phyloP scores from a whole-genome alignment of 2,888 invertebrate genomes.

The Pammene fasciana region DNA sequence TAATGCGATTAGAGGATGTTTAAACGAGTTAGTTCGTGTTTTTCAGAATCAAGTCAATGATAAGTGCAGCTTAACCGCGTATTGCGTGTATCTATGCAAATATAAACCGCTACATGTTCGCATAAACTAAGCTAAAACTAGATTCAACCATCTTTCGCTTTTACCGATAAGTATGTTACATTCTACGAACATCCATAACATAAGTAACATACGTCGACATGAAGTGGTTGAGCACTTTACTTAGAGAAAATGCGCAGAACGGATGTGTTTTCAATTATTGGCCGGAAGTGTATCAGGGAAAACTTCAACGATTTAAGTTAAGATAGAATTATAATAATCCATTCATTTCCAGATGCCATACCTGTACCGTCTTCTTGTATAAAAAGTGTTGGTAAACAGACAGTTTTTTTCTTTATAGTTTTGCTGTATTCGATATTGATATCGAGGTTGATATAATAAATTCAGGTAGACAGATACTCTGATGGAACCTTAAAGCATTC shows the following conservation, averaged over 20 bases:
- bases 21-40: conserved; percentile 19
- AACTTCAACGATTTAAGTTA: conserved; percentile 46
- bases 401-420: too few relatives aligned
- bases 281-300: conserved; percentile 53
- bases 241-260: conserved; percentile 53
- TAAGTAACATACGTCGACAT: conserved; percentile 20
- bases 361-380: too few relatives aligned
- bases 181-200: conserved; percentile 14
- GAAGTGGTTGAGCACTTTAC: conserved; percentile 16
- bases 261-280: conserved; percentile 63
- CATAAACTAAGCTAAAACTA: conserved; percentile 23
- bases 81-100: conserved; percentile 15
- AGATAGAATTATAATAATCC: conserved; percentile 34
- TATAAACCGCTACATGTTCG: not conserved
- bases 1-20: conserved; percentile 15
- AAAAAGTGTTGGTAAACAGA: too few relatives aligned
- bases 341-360: conserved; percentile 38
- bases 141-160: conserved; percentile 3
- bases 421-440: too few relatives aligned
- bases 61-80: conserved; percentile 16
- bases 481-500: not conserved
- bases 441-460: not conserved
- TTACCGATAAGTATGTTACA: conserved; percentile 10
- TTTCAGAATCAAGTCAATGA: conserved; percentile 6
- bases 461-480: not conserved